Evolutionary conservation across 2,888 invertebrate species (phyloP).

Genomic region (Laothoe populi): DNA sequence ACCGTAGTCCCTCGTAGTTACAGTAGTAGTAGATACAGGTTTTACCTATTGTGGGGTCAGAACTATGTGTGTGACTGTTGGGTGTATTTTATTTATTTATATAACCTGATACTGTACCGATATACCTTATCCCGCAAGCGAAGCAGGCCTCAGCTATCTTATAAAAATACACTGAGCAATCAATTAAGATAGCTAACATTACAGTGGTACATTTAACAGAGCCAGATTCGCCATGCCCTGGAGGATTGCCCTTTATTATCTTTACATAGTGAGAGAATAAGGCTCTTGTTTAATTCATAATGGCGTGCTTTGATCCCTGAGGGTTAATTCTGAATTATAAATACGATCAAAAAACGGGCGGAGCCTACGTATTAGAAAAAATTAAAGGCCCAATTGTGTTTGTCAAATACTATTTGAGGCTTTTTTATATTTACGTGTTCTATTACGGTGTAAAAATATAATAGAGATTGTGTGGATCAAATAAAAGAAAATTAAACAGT

Average conservation of each 20-base stretch:
- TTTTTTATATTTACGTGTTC: too few species aligned
- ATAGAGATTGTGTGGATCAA: too few species aligned
- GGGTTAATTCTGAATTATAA: conserved; percentile 25
- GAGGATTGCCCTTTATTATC: conserved; percentile 30
- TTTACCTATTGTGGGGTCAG: too few species aligned
- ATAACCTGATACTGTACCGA: too few species aligned
- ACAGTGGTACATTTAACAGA: conserved; percentile 14
- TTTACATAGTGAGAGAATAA: conserved; percentile 29
- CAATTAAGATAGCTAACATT: conserved; percentile 17
- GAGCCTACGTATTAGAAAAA: conserved; percentile 14
- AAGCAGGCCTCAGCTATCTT: too few species aligned
- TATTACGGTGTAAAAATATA: too few species aligned
- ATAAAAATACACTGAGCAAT: conserved; percentile 9
- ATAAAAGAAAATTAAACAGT: too few species aligned
- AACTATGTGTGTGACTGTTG: too few species aligned
- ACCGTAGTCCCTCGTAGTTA: too few species aligned
- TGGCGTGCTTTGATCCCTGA: conserved; percentile 26
- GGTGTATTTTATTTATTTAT: too few species aligned
- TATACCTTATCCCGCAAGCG: too few species aligned
- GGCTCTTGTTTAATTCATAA: conserved; percentile 31
- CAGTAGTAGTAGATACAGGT: too few species aligned
- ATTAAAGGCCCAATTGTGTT: conserved; percentile 5
- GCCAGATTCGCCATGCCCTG: conserved; percentile 25
- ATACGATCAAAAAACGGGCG: conserved; percentile 24
- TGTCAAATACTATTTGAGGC: neutral